Percentiles rank a stretch among this genome's conserved stretches.
Conservation (phyloP, 2,797 vertebrate genomes). For the Falco naumanni region DNA sequence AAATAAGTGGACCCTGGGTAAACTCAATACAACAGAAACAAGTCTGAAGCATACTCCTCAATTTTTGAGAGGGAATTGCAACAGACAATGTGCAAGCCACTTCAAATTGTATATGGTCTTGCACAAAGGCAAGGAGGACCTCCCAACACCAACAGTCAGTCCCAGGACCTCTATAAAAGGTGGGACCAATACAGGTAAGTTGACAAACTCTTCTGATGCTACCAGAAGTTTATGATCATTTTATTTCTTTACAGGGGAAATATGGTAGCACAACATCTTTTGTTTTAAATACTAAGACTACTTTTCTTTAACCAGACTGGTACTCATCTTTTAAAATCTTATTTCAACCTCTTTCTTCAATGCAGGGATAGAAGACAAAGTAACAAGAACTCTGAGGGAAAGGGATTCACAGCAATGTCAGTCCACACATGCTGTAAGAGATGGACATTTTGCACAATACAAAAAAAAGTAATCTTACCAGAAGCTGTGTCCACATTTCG, state of each 20-base stretch:
- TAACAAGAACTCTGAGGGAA: neutral
- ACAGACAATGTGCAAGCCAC: neutral
- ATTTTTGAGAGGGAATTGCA: neutral
- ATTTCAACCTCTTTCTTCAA: neutral
- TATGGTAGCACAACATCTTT: neutral
- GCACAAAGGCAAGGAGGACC: neutral
- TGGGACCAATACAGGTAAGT: neutral
- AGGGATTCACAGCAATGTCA: neutral
- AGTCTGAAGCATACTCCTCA: neutral
- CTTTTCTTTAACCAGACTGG: neutral
- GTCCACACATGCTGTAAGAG: neutral
- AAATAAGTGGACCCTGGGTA: neutral
- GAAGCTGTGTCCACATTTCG: conserved; percentile 99
- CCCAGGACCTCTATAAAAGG: neutral
- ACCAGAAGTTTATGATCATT: neutral
- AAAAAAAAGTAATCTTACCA: conserved; percentile 83
- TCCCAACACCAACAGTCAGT: neutral
- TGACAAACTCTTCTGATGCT: neutral
- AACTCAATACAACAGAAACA: neutral
- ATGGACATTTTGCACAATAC: neutral
- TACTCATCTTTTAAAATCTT: neutral
- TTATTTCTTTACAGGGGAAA: neutral
- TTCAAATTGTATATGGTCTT: neutral
- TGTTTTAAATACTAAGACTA: rapidly evolving
- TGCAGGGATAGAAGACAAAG: neutral